Evolutionary conservation across 1,140 invertebrate genomes (phyloP).

Genomic region (Metaphire vulgaris): DNA sequence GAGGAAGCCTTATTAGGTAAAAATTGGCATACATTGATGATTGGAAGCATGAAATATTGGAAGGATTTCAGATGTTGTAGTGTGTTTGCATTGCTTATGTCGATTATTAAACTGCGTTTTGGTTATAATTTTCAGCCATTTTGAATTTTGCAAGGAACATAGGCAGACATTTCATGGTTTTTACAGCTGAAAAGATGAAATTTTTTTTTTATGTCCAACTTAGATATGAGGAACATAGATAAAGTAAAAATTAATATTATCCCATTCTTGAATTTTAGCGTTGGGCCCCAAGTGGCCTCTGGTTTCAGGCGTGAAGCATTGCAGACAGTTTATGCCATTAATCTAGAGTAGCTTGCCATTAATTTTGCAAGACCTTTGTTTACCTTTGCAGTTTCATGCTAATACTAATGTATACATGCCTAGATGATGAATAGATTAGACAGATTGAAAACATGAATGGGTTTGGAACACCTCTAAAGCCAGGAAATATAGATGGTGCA

Average conservation of each 20-base stretch:
- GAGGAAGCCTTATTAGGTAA: slow-evolving; percentile 87
- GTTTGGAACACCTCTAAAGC: no score
- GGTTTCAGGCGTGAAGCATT: no score
- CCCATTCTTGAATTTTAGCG: neutral
- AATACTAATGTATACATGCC: no score
- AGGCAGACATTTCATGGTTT: neutral
- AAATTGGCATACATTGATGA: neutral
- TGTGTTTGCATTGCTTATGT: neutral
- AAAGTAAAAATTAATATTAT: neutral
- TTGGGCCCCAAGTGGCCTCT: neutral
- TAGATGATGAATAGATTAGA: no score
- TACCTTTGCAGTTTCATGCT: no score
- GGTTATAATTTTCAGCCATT: neutral
- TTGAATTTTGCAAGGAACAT: neutral
- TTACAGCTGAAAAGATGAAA: neutral
- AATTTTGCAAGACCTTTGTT: no score
- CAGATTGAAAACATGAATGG: no score
- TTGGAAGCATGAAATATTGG: neutral
- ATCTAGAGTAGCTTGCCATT: no score
- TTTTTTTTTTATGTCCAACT: neutral
- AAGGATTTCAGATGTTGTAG: neutral
- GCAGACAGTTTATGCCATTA: no score
- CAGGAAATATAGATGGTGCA: no score
- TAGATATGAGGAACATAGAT: no score
- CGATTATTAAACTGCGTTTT: neutral